Evolutionary conservation across 2,888 invertebrate species (phyloP).

Genomic region (Lycaena phlaeas): DNA sequence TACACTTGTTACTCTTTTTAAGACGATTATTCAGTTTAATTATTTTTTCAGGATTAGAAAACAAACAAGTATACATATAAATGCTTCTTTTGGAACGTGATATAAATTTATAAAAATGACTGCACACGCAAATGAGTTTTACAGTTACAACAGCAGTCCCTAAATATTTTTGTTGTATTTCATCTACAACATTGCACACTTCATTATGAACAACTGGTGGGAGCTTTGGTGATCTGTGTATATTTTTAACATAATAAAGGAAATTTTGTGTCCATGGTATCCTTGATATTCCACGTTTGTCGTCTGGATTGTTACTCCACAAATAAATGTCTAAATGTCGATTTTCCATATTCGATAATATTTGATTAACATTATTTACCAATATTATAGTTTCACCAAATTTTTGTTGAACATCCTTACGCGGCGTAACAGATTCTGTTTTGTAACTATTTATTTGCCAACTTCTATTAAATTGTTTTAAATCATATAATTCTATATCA

Average conservation of each 20-base stretch:
- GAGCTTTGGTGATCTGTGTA: conserved; percentile 19
- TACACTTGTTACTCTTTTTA: background rate
- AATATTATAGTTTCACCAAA: conserved; percentile 31
- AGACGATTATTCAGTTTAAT: too few species aligned
- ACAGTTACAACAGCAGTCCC: background rate
- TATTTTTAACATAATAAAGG: conserved; percentile 34
- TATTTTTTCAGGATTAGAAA: conserved; percentile 15
- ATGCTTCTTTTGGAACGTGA: conserved; percentile 19
- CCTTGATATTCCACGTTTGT: conserved; percentile 34
- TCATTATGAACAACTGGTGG: conserved; percentile 26
- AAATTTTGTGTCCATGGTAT: conserved; percentile 41
- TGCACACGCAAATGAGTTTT: background rate
- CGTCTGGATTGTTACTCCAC: conserved; percentile 29
- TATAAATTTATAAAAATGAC: background rate
- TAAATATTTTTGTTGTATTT: conserved; percentile 15
- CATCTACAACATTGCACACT: conserved; percentile 38
- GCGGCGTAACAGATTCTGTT: conserved; percentile 13
- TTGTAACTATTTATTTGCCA: conserved; percentile 13
- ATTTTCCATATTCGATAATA: conserved; percentile 38
- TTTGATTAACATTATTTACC: conserved; percentile 25
- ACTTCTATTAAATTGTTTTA: conserved; percentile 16
- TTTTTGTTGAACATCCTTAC: conserved; percentile 20
- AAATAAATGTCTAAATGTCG: conserved; percentile 43
- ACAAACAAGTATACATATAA: conserved; percentile 39
- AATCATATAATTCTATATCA: conserved; percentile 18